Base-by-base conservation (phyloP, 2,113 vertebrate species). In the Urocynchramus pylzowi region DNA sequence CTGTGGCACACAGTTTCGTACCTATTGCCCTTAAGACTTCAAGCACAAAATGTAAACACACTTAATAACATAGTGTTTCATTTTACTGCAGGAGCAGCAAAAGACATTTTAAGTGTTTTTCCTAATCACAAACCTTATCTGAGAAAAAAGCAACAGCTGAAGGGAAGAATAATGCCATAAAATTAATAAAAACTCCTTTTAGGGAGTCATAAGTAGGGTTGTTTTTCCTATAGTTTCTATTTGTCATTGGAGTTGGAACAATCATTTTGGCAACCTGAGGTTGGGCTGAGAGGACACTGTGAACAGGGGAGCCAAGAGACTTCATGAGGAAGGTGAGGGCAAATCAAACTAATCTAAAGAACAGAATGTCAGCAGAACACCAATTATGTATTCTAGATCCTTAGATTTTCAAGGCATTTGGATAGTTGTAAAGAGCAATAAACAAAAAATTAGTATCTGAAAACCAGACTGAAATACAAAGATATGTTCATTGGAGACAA, bases 11-110 rank as follows among this genome's bases (percentile, higher is more conserved):
- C 54, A 45, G 86, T 83, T 90, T 94, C 0, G 0, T 53, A 96
- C 79, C 86, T 90, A 65, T 8, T 71, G 45, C 59, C 88, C 85
- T 88, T 69, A 92, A 77, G 59, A 90, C 49, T 87, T 78, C 9
- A 6, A 89, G 57, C n/a, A 92, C 53, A 63, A 90, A 87, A 70
- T 80, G 87, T 84, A 95, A 97, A 92, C 77, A 71, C 21, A 56
- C 50, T 95, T 79, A 87, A 91, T 89, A 95, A 92, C 44, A 63
- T 24, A 91, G 81, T 9, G 4, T 69, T 90, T 63, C 65, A 60
- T 81, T 84, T 77, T 84, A 68, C 56, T 63, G 69, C 16, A 68
- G 74, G 28, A 88, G 73, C 28, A 83, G 41, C n/a, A 87, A 44
- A 92, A 74, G 27, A 16, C 56, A 44, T 64, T 74, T 87, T 74